A percentile compares a stretch with the other conserved stretches of the same genome.
phyloP scores from a whole-genome alignment of 1,140 invertebrate genomes.

The Bombus fervidus region DNA sequence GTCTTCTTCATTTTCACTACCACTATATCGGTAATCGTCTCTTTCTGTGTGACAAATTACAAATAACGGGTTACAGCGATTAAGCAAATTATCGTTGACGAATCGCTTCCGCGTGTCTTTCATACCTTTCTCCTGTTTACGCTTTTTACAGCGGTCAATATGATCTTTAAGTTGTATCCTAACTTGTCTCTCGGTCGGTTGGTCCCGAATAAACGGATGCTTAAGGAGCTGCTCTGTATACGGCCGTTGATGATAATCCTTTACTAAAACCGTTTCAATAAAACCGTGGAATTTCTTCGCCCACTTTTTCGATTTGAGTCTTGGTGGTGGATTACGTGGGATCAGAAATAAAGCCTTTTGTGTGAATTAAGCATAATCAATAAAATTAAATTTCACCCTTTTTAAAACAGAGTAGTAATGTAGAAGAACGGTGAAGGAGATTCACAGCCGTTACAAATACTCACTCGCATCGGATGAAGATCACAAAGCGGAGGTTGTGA shows the following conservation, averaged over 20 bases:
- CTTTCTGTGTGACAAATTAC: constrained; percentile 82
- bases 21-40: constrained; percentile 92
- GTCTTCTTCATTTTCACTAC: constrained; percentile 95
- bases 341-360: constrained; percentile 95
- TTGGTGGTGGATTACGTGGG: constrained; percentile 97
- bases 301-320: constrained; percentile 99
- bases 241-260: constrained; percentile 98
- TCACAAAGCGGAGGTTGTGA: constrained; percentile 99
- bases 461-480: constrained; percentile 98
- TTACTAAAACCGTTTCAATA: constrained; percentile 94
- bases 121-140: constrained; percentile 92
- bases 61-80: background rate
- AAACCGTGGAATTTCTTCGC: constrained; percentile 97
- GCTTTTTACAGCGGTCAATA: constrained; percentile 98
- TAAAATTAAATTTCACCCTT: constrained; percentile 21
- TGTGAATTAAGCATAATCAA: constrained; percentile 36
- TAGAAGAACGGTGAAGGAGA: background rate
- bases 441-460: constrained; percentile 12
- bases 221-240: constrained; percentile 99
- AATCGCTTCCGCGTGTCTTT: background rate
- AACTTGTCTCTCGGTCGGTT: constrained; percentile 98
- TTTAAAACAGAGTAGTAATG: background rate
- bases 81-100: background rate
- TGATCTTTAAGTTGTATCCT: constrained; percentile 99
- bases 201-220: constrained; percentile 98